Evolutionary conservation across 2,888 invertebrate genomes (phyloP), one percentile per base, ranked within the genome.

Genomic region (Vanessa cardui): DNA sequence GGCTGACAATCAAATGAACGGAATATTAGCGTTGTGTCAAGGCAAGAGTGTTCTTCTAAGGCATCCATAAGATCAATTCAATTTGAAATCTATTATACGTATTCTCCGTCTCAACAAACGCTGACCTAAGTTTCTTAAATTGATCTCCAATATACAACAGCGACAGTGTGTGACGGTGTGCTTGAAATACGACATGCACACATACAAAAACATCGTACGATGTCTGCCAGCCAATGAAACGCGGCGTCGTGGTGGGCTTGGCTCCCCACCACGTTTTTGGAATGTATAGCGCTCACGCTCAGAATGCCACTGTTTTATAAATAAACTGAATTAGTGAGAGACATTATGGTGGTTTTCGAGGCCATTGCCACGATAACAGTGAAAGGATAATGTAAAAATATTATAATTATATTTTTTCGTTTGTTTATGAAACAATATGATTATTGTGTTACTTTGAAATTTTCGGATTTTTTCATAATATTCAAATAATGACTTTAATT

Each of bases 251-350:
- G 82, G 92, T 92, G 93, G 93, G 93, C 93, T 92, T 89, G 93
- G 77, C 92, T 83, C 88, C 90, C 92, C 90, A 87, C 90, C 82
- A 86, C 74, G 77, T 70, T 83, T 76, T 80, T 75, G 90, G 92
- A 89, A 91, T 91, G 91, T 83, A 83, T 83, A 80, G 78, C 84
- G 59, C 26, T 66, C 65, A 61, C 62, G 87, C 85, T 86, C 80
- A 86, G 87, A 90, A 86, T 84, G 85, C 86, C 87, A 85, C 85
- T 85, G 89, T 84, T 26, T 26, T 91, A 90, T 89, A 91, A 92
- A 90, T 92, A 91, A 90, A 90, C 90, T 85, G 87, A 89, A 87
- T 86, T 81, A 83, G 85, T 74, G 69, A 70, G 75, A 81, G 83
- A 80, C 82, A 83, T 83, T 78, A 77, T 78, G 78, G 80, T 67